Evolutionary conservation across 2,113 vertebrate species (phyloP), one percentile per base, ranked within the genome.

Genomic region (Petrocephalus microphthalmus): DNA sequence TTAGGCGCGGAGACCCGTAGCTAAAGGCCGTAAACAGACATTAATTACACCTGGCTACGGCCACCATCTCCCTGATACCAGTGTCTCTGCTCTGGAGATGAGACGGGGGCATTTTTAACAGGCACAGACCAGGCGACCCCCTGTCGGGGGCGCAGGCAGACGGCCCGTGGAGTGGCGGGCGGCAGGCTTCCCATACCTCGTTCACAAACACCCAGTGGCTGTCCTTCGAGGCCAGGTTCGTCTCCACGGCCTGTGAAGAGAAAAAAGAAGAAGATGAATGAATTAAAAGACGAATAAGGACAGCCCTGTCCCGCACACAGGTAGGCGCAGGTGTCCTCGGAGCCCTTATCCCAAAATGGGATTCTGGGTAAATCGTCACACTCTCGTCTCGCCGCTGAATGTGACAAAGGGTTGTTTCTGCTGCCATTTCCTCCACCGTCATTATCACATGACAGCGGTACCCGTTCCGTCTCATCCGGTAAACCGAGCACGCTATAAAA

Each of bases 161-260:
- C 6, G 42, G 42, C 17, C 17, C n/a, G 84, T 51, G n/a, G 29
- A 20, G 11, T 4, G 3, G 5, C 22, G 22, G 10, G 74, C 11
- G 49, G 10, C 42, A 33, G 74, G 22, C 2, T 86, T 86, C 91
- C 89, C 91, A 96, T 96, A 99, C 98, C 98, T 99, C 98, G 25
- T 99, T 99, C 91, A 99, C 97, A 93, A 98, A 99, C 91, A 99
- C 97, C 98, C 98, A 99, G 95, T 99, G 98, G 90, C 98, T 99
- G 95, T 99, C 98, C 94, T 99, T 99, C 91, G 98, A 99, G 90
- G 98, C 98, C 95, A 99, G 96, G 91, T 99, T 99, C 84, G 98
- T 99, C 91, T 99, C 98, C 93, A 99, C 98, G 0, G 98, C 98
- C 98, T 99, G 96, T 37, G 94, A 93, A 96, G 92, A 67, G 13